A percentile compares a stretch with the other conserved stretches of the same genome.
Evolutionary conservation across 2,888 invertebrate genomes (phyloP).

Genomic region (Punctoribates punctum): DNA sequence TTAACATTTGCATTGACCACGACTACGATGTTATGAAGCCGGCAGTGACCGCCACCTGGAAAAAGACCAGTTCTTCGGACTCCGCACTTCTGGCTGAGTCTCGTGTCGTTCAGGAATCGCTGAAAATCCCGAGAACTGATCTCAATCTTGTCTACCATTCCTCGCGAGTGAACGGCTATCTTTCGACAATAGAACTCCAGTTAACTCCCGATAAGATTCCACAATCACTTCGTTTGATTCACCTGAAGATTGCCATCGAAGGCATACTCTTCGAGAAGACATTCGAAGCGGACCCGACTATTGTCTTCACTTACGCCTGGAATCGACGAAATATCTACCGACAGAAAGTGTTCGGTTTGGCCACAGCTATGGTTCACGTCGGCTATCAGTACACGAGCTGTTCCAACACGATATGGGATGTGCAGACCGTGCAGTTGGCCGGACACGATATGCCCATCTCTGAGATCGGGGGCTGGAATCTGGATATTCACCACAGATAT

Average conservation of each 20-base stretch:
- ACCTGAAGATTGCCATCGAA: constrained; percentile 76
- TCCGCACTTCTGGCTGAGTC: constrained; percentile 79
- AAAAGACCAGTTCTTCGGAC: constrained; percentile 74
- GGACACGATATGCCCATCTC: constrained; percentile 96
- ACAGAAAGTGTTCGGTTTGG: constrained; percentile 55
- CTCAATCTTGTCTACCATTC: constrained; percentile 93
- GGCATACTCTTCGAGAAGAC: constrained; percentile 85
- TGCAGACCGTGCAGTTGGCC: constrained; percentile 85
- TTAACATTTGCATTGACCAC: constrained; percentile 70
- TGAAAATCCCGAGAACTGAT: constrained; percentile 60
- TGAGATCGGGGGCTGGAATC: constrained; percentile 94
- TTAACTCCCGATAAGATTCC: constrained; percentile 77
- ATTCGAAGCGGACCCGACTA: constrained; percentile 92
- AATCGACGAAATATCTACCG: constrained; percentile 90
- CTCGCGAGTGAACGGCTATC: constrained; percentile 87
- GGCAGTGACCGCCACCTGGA: constrained; percentile 82
- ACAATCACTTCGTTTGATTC: constrained; percentile 75
- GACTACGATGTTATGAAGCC: constrained; percentile 79
- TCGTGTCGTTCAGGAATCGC: constrained; percentile 42
- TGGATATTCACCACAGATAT: constrained; percentile 97
- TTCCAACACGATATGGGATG: constrained; percentile 83
- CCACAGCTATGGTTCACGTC: constrained; percentile 59
- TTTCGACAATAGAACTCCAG: constrained; percentile 86
- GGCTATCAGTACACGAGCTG: constrained; percentile 93
- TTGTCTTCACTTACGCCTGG: constrained; percentile 96